These are phyloP conservation scores for Trachelus troglodyta DNA, from an alignment of 2,888 invertebrate genomes.

Conservation along the genomic window DNA sequence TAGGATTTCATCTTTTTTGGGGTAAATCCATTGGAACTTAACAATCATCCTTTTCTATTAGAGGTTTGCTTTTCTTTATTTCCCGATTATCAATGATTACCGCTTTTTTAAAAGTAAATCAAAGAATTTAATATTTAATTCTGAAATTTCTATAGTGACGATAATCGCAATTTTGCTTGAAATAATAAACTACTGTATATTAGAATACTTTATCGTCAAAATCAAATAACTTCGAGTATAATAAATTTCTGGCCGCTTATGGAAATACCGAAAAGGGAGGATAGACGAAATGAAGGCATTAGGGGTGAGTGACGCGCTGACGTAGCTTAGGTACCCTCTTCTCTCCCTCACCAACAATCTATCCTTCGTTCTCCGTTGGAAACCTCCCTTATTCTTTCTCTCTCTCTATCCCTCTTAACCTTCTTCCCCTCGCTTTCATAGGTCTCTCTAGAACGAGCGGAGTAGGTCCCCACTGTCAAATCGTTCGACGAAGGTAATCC, in stretches of 20 bases:
- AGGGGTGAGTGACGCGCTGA: conserved; percentile 60
- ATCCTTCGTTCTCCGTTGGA: conserved; percentile 29
- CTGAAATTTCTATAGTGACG: too few species aligned
- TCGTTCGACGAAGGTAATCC: conserved; percentile 47
- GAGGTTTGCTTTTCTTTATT: background rate
- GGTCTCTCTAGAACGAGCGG: conserved; percentile 21
- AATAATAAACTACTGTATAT: conserved; percentile 52
- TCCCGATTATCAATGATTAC: background rate
- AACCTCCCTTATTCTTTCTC: conserved; percentile 17
- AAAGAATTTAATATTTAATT: background rate
- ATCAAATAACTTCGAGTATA: conserved; percentile 60
- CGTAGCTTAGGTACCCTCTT: conserved; percentile 45
- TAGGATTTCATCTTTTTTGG: background rate
- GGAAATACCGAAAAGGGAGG: conserved; percentile 44
- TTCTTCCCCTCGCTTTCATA: conserved; percentile 9
- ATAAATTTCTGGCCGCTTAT: conserved; percentile 56
- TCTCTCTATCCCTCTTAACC: conserved; percentile 9
- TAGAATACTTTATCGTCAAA: conserved; percentile 61
- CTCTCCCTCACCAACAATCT: conserved; percentile 29
- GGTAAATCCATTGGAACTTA: conserved; percentile 19
- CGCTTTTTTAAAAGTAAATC: background rate
- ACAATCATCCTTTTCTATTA: background rate
- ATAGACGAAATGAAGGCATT: conserved; percentile 59
- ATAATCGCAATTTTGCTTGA: background rate
- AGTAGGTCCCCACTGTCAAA: conserved; percentile 45